Evolutionary conservation across 2,888 invertebrate species (phyloP).

Genomic region (Balanococcus diminutus): DNA sequence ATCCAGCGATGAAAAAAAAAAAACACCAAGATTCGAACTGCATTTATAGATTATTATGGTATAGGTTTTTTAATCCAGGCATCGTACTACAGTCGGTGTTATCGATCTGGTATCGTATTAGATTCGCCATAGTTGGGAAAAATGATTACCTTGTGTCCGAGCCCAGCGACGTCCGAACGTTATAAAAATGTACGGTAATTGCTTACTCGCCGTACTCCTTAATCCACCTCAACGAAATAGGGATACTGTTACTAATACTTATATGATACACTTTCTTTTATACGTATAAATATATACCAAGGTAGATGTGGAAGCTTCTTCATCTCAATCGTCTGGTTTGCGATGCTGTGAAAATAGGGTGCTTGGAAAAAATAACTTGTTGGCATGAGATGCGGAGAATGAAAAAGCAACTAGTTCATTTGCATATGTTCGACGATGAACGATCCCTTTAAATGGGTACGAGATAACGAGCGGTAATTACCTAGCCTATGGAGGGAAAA

Average conservation of each 20-base stretch:
- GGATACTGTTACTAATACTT: neutral
- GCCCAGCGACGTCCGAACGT: neutral
- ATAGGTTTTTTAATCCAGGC: neutral
- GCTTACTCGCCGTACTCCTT: neutral
- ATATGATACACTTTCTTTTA: neutral
- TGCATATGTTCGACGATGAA: neutral
- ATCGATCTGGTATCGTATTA: neutral
- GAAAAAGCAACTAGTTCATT: neutral
- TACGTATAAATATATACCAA: neutral
- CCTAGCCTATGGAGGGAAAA: neutral
- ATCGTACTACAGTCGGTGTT: neutral
- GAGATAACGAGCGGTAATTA: neutral
- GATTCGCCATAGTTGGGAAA: conserved; percentile 17
- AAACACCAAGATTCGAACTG: neutral
- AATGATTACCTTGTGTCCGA: neutral
- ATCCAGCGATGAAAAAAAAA: neutral
- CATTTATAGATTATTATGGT: conserved; percentile 6
- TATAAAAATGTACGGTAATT: conserved; percentile 21
- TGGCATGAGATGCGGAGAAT: neutral
- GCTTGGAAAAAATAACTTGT: neutral
- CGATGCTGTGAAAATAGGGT: neutral
- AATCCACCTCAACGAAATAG: neutral
- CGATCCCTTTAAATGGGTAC: neutral
- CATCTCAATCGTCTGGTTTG: neutral
- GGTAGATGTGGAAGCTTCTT: neutral